Evolutionary conservation across 2,797 vertebrate species (phyloP).

Genomic region (Schizopygopsis malacanthus): DNA sequence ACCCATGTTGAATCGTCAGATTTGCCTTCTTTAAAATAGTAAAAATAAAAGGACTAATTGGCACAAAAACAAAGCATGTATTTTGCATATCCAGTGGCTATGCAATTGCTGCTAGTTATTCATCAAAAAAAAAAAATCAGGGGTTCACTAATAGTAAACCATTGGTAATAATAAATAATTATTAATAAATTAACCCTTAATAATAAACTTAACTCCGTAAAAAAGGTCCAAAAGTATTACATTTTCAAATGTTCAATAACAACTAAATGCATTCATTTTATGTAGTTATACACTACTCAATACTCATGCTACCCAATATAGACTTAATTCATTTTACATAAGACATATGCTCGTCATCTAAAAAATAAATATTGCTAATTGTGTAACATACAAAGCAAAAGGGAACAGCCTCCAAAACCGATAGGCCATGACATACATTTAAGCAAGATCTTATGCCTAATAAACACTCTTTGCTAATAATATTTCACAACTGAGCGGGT

Average conservation of each 20-base stretch:
- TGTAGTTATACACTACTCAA: not conserved
- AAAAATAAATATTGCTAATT: not conserved
- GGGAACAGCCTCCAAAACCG: not conserved
- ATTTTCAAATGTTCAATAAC: not conserved
- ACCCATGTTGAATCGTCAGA: not conserved
- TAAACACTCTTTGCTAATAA: slow-evolving; percentile 22
- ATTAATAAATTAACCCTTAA: too few species aligned
- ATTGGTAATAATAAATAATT: too few species aligned
- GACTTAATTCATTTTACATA: too few species aligned
- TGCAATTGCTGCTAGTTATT: not conserved
- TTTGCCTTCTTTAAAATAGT: not conserved
- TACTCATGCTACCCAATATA: not conserved
- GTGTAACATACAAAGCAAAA: not conserved
- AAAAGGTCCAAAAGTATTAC: not conserved
- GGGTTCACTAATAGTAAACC: not conserved
- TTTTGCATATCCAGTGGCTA: not conserved
- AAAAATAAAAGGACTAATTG: not conserved
- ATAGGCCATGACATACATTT: not conserved
- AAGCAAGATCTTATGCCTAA: not conserved
- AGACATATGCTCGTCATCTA: not conserved
- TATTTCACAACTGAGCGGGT: slow-evolving; percentile 15
- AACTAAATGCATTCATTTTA: not conserved
- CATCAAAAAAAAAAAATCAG: too few species aligned
- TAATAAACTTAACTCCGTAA: not conserved
- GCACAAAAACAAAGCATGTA: not conserved